Base-by-base conservation (phyloP, 2,888 invertebrate genomes). In the Drosophila neotestacea region DNA sequence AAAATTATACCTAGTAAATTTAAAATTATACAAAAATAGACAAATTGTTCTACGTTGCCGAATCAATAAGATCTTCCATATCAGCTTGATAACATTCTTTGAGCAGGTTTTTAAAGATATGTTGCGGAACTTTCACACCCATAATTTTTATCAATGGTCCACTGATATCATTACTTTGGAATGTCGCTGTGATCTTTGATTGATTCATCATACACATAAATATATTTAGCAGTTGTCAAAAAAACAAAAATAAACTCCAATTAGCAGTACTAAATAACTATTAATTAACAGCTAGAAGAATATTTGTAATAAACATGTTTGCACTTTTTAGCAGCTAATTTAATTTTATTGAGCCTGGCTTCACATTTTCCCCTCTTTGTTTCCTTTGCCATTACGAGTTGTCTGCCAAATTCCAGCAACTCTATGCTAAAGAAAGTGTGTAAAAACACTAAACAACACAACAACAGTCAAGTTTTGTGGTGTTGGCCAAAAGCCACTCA, bases 401-500 rank as follows among this genome's bases (percentile, higher is more conserved):
- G n/a, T 1, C 30, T 62, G 41, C 7, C 3, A 51, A 28, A 38
- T 22, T 34, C 10, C 0, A 32, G 7, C 59, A 27, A 67, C 71
- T 67, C 42, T 54, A 6, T 4, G 6, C n/a, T 0, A 4, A 16
- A 28, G 38, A 39, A 46, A 70, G 76, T 13, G 76, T 64, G 38
- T 64, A 39, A 48, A 39, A 48, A 51, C 64, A 62, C 38, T 36
- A 38, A 61, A 41, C 41, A 59, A 9, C 28, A 36, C 11, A 42
- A 30, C 9, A 52, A 27, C 27, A 50, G 13, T 42, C 56, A 34
- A 68, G 73, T 71, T 77, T 58, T 22, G 41, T 76, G 55, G 6
- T 56, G 58, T 71, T 84, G 84, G 79, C 84, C 84, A 81, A 86
- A 84, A 81, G 86, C 74, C 84, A 81, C 85, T 73, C 73, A 69